Conservation (phyloP, 2,797 vertebrate genomes). For the Pterois miles region DNA sequence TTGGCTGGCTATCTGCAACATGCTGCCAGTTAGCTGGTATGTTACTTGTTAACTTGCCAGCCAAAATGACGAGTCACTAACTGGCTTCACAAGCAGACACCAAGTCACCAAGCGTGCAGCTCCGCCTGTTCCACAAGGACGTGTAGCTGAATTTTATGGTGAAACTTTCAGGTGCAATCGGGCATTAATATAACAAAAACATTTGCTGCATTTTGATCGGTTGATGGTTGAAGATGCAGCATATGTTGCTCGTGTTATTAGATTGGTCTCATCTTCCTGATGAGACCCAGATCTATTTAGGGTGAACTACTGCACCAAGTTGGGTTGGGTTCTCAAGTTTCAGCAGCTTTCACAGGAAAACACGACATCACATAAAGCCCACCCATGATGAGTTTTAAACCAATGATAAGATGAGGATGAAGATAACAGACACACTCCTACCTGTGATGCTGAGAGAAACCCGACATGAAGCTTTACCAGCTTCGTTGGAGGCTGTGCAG, state of each 20-base stretch:
- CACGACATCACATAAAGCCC: background rate
- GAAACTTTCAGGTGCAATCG: background rate
- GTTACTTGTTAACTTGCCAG: background rate
- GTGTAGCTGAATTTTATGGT: background rate
- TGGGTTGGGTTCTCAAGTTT: background rate
- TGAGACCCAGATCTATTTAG: background rate
- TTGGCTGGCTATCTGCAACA: background rate
- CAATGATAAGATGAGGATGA: background rate
- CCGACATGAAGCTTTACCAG: slow-evolving; percentile 87
- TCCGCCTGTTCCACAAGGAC: background rate
- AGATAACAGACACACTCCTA: slow-evolving; percentile 43
- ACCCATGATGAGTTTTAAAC: background rate
- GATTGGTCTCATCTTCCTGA: background rate
- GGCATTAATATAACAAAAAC: too few relatives aligned
- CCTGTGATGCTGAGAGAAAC: slow-evolving; percentile 91
- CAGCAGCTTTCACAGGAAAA: background rate
- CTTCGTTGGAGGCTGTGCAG: slow-evolving; percentile 91
- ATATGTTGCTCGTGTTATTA: background rate
- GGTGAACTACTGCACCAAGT: background rate
- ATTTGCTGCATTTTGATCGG: background rate
- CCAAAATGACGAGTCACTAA: background rate
- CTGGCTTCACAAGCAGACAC: too few relatives aligned
- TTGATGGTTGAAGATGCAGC: background rate
- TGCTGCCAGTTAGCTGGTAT: background rate
- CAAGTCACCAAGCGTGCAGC: background rate